Evolutionary conservation across 2,797 vertebrate genomes (phyloP), one percentile per base, ranked within the genome.

Genomic region (Paratrypauchen microcephalus): DNA sequence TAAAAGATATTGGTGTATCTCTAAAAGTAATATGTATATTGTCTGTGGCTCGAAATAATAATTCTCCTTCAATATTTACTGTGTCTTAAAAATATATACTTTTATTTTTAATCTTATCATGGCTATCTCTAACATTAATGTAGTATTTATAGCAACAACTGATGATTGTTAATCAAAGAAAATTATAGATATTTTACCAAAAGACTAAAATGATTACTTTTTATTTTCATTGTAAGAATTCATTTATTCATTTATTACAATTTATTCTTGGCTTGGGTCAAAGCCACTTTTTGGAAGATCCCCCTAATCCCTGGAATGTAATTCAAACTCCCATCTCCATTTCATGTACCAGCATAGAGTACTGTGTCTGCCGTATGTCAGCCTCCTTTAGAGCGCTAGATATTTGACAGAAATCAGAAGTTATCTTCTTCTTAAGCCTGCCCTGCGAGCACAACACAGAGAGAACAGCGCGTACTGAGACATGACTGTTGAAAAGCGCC

Each of bases 261-360:
- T 79, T 78, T 85, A 86, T 84, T 88, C 77, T 71, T 79, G 72
- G 47, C 70, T 75, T 58, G 82, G 83, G 84, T 85, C 83, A 81
- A 69, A 81, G 78, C 21, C 36, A 77, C 75, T 81, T 79, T 78
- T 84, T 78, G 72, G 68, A 72, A 80, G 74, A 85, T 88, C 85
- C 81, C 68, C 74, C 71, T 82, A 83, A 90, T 87, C 86, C 80
- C 75, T 83, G 73, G 88, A 86, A 83, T 79, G 67, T 85, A 77
- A 72, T 63, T 59, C 23, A 18, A 65, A 65, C 45, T 30, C 63
- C 28, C 63, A 28, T 19, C 63, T 65, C 26, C 63, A 19, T 7
- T 65, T 65, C 63, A 30, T 65, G 63, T 30, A 19, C 30, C 7
- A 65, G 75, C 61, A 76, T 70, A 81, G 68, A 55, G 67, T 36